These are phyloP conservation scores for Euura saliciscinereae DNA, from an alignment of 1,140 invertebrate species.

Conservation along the genomic window DNA sequence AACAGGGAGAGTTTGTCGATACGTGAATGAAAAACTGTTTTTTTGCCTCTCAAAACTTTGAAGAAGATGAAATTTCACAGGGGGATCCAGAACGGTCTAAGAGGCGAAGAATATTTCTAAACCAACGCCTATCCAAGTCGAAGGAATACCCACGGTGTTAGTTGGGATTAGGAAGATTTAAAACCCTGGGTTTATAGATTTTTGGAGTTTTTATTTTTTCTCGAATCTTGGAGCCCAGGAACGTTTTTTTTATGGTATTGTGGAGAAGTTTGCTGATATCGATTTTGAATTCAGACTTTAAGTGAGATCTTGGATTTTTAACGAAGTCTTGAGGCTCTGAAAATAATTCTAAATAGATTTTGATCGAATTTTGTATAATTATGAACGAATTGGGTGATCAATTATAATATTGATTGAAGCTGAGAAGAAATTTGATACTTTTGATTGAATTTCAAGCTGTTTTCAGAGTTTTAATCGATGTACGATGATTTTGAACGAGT, in stretches of 20 bases:
- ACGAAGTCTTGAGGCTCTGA: too few relatives aligned
- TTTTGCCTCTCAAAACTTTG: slow-evolving; percentile 89
- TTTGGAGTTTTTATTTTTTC: slow-evolving; percentile 14
- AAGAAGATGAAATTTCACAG: slow-evolving; percentile 97
- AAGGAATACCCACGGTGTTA: slow-evolving; percentile 93
- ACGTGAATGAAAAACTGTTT: slow-evolving; percentile 4
- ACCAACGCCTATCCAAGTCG: slow-evolving; percentile 98
- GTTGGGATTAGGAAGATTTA: slow-evolving; percentile 26
- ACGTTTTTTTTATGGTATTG: slow-evolving; percentile 18
- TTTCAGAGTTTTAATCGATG: too few relatives aligned
- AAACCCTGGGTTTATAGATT: not conserved
- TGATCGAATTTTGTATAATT: too few relatives aligned
- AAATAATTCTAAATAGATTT: too few relatives aligned
- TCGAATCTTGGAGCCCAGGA: not conserved
- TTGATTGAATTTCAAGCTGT: too few relatives aligned
- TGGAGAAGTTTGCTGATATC: not conserved
- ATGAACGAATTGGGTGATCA: too few relatives aligned
- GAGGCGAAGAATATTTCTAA: slow-evolving; percentile 85
- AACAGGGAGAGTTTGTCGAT: not conserved
- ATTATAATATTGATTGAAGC: too few relatives aligned
- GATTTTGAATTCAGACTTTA: too few relatives aligned
- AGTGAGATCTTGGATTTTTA: too few relatives aligned
- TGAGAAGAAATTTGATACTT: too few relatives aligned
- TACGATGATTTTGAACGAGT: too few relatives aligned
- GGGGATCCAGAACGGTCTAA: slow-evolving; percentile 75